Evolutionary conservation across 2,888 invertebrate species (phyloP).

Genomic region (Tromatobia lineatoria): DNA sequence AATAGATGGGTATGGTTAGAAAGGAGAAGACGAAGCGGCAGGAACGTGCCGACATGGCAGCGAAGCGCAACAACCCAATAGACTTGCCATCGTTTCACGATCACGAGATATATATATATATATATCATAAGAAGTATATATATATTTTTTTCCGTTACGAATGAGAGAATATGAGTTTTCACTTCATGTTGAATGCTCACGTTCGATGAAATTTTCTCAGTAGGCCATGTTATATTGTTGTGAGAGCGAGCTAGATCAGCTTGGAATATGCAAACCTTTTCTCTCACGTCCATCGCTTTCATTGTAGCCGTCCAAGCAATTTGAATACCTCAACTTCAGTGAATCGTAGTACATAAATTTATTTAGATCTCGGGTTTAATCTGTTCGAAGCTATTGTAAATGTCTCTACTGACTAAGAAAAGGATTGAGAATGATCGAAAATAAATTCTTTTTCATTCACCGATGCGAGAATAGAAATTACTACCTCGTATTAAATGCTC

Average conservation of each 20-base stretch:
- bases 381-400: not conserved
- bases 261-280: not conserved
- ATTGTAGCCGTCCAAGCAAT: not conserved
- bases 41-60: constrained; percentile 12
- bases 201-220: too few relatives aligned
- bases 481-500: too few relatives aligned
- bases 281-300: not conserved
- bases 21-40: not conserved
- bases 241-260: not conserved
- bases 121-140: too few relatives aligned
- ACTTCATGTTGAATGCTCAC: too few relatives aligned
- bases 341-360: not conserved
- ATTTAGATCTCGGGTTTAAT: not conserved
- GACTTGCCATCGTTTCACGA: not conserved
- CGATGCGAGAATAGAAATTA: too few relatives aligned
- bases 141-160: too few relatives aligned
- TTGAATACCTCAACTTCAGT: not conserved
- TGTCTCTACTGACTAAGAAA: not conserved
- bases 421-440: too few relatives aligned
- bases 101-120: constrained; percentile 4
- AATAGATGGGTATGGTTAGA: constrained; percentile 30
- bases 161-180: too few relatives aligned
- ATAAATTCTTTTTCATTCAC: too few relatives aligned
- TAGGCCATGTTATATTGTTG: constrained; percentile 1
- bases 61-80: constrained; percentile 5